phyloP scores from a whole-genome alignment of 2,113 vertebrate species.

The Petaurus breviceps region DNA sequence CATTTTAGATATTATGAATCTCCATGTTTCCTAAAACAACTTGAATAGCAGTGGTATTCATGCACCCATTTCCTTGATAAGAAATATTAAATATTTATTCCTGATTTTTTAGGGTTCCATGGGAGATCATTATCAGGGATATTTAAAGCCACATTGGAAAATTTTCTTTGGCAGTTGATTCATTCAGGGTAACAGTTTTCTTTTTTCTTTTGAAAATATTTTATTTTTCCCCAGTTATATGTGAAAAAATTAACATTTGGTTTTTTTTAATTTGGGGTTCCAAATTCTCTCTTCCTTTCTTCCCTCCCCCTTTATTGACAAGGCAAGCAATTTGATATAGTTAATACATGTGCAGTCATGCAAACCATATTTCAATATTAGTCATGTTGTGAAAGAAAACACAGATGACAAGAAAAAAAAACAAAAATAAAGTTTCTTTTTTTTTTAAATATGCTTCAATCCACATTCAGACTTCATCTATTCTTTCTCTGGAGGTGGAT shows the following conservation, averaged over 20 bases:
- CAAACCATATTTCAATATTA: not conserved
- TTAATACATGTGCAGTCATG: not conserved
- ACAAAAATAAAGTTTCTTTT: no score
- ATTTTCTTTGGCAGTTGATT: slow-evolving; percentile 9
- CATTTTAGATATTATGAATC: not conserved
- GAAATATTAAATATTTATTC: slow-evolving; percentile 14
- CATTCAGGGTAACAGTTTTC: slow-evolving; percentile 5
- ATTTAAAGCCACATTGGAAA: no score
- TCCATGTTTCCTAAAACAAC: slow-evolving; percentile 23
- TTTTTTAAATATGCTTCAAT: not conserved
- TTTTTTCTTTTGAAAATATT: not conserved
- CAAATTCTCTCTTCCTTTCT: not conserved
- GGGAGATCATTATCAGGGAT: slow-evolving; percentile 26
- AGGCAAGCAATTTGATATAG: not conserved
- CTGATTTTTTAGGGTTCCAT: not conserved
- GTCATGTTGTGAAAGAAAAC: not conserved
- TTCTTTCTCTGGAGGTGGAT: not conserved
- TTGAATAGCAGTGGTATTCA: not conserved
- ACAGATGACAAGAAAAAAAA: not conserved
- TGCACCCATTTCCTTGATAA: not conserved
- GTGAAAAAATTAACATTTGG: no score
- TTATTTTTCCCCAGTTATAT: not conserved
- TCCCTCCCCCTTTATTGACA: not conserved
- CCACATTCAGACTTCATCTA: not conserved
- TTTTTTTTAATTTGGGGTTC: not conserved